Percentiles rank a stretch among this genome's conserved stretches.
These are phyloP conservation scores for Timema podura DNA, from an alignment of 2,888 invertebrate species.

Conservation along the genomic window DNA sequence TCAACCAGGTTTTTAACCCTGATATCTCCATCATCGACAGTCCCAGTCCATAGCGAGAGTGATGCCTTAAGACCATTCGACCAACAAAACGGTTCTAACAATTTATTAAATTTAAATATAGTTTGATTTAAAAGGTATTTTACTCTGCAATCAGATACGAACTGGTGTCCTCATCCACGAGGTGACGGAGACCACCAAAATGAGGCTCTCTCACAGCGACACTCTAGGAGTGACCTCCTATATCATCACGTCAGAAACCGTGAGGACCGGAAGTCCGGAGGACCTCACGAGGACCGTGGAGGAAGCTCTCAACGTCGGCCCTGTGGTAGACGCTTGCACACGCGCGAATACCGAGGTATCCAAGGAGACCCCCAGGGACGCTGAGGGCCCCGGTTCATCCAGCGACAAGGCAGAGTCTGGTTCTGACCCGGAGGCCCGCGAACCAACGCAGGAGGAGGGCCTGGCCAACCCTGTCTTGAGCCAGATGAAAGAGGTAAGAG, in stretches of 20 bases:
- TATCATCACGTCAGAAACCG: conserved; percentile 48
- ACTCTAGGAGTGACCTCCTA: conserved; percentile 52
- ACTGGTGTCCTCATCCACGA: conserved; percentile 51
- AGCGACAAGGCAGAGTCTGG: neutral
- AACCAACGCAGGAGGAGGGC: conserved; percentile 5
- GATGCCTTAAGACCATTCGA: no score
- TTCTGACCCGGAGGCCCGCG: neutral
- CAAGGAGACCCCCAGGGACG: no score
- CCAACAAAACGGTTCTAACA: no score
- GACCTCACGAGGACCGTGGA: neutral
- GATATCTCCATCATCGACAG: neutral
- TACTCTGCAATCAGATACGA: conserved; percentile 15
- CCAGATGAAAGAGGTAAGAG: conserved; percentile 48
- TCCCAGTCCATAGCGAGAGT: neutral
- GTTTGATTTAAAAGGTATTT: no score
- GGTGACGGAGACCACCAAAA: conserved; percentile 51
- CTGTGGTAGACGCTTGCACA: neutral
- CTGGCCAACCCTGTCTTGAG: conserved; percentile 42
- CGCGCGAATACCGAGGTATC: neutral
- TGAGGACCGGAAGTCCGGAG: neutral
- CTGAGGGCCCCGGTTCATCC: conserved; percentile 9
- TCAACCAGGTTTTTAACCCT: no score
- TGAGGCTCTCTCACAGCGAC: conserved; percentile 51
- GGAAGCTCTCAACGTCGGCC: neutral
- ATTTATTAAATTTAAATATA: neutral